Base-by-base conservation (phyloP, 2,888 invertebrate genomes). In the Drosophila infuscata region DNA sequence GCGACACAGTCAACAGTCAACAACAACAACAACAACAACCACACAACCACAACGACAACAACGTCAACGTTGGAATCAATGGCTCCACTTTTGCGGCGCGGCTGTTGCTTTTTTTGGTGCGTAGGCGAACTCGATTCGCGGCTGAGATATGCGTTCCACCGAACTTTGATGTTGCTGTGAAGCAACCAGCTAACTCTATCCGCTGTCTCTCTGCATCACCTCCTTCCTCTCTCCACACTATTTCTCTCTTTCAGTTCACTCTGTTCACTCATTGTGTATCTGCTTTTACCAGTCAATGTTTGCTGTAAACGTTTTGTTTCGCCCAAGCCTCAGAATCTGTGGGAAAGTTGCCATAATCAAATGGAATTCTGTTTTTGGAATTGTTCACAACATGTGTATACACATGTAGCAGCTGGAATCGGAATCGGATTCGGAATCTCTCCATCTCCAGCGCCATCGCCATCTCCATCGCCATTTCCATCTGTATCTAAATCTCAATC, bases 131-230 rank as follows among this genome's bases (percentile, higher is more conserved):
- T 90, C 80, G 87, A 88, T 88, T 88, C 87, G 83, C 82, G 80
- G 74, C 87, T 89, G 82, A 88, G 87, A 90, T 87, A 87, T 79
- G 86, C 86, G 90, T 87, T 87, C 86, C 90, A 88, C 87, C 89
- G 84, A 83, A 87, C 89, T 88, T 90, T 88, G 87, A 88, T 90
- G 89, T 84, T 76, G 82, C 67, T 81, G 76, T 83, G 81, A 70
- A 76, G 67, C 74, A 70, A 76, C 69, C 74, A 84, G 78, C 83
- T 69, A 64, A 35, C 67, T 48, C 46, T 29, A 49, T 48, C 33
- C 43, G 9, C 51, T 54, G 65, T 57, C 43, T 58, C 62, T 43
- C 64, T 53, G 9, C 53, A 29, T 17, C 35, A 11, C 35, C 46
- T 63, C 61, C 41, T 61, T 49, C 9, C 35, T 38, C 35, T 38